Evolutionary conservation across 2,888 invertebrate species (phyloP), one percentile per base, ranked within the genome.

Genomic region (Byasa hedistus): DNA sequence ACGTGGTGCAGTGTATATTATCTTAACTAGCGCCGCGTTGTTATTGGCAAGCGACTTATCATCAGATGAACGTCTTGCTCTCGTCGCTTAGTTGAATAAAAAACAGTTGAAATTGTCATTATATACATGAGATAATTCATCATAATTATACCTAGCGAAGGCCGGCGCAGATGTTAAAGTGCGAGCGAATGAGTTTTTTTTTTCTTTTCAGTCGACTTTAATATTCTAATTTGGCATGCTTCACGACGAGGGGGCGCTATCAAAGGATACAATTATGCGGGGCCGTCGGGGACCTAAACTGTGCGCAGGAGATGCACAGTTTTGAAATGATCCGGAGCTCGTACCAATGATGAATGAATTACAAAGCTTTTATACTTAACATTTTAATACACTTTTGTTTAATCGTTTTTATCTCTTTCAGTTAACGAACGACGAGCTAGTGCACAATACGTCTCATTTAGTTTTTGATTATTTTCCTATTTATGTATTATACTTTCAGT

Each of bases 111-210:
- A 32, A 21, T 19, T 57, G 51, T 15, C 32, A 32, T 52, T 52
- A 52, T 22, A 23, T 23, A 23, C 15, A 36, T 2, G 17, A 21
- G 39, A 54, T 39, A 52, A 61, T 17, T 52, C 27, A 19, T 58
- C 12, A 24, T 44, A 58, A 66, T 57, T 57, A 57, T 52, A 52
- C 61, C 7, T n/a, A 39, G 39, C 22, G 51, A 58, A 61, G 64
- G 39, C 64, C 44, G 78, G 67, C 76, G 68, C 81, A 82, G 83
- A 80, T 83, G 81, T 77, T 76, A 72, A 79, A 76, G 80, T 70
- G 69, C 69, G 39, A 69, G 69, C 67, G 22, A 69, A 73, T 68
- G 69, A 71, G 62, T 63, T 69, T 69, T 73, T 75, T 72, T 75
- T 75, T 72, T 75, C 69, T 71, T 74, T 75, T 71, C 69, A 71